These are phyloP conservation scores for Schizothorax lantsangensis DNA, from an alignment of 2,797 vertebrate species.

Conservation along the genomic window DNA sequence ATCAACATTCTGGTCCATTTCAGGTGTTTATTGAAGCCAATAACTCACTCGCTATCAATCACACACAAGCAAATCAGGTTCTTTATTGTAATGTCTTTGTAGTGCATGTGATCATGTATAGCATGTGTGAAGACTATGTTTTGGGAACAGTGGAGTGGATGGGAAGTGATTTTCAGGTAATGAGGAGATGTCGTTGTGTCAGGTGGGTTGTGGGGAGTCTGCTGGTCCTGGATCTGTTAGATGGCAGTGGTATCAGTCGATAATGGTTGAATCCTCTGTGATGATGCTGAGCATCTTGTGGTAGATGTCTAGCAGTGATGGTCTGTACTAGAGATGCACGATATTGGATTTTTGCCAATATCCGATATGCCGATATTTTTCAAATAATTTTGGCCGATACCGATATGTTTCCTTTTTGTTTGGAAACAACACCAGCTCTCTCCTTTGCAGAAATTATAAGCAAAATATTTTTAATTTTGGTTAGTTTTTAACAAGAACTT, in stretches of 20 bases:
- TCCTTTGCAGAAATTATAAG: too few relatives aligned
- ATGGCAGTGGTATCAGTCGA: not conserved
- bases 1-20: not conserved
- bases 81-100: not conserved
- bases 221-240: not conserved
- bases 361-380: too few relatives aligned
- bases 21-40: not conserved
- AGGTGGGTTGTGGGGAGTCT: not conserved
- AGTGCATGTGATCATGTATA: too few relatives aligned
- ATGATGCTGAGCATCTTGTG: not conserved
- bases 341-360: too few relatives aligned
- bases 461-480: too few relatives aligned
- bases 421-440: too few relatives aligned
- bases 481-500: too few relatives aligned
- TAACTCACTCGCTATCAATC: not conserved
- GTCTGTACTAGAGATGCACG: not conserved
- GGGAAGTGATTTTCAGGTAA: not conserved
- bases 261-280: not conserved
- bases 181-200: not conserved
- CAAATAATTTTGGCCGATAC: too few relatives aligned
- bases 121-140: not conserved
- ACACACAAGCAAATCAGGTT: not conserved
- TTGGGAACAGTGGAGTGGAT: not conserved
- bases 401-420: too few relatives aligned
- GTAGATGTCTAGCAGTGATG: not conserved